Evolutionary conservation across 2,113 vertebrate genomes (phyloP).

Genomic region (Phodopus roborovskii): DNA sequence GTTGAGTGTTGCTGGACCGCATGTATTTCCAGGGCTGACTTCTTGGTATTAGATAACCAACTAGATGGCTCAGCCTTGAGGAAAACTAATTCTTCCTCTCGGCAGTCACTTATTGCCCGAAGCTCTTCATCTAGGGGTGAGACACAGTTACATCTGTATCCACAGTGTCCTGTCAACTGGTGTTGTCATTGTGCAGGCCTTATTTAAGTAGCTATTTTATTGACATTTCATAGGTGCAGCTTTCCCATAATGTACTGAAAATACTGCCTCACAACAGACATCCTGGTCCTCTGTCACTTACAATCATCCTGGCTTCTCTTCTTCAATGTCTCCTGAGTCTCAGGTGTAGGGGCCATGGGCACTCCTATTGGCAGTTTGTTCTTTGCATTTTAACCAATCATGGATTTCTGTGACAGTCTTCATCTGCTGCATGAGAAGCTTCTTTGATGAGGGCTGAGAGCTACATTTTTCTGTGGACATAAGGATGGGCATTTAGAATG

Average conservation of each 20-base stretch:
- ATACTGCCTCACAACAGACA: neutral
- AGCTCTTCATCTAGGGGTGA: neutral
- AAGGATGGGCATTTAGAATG: neutral
- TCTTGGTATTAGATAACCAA: neutral
- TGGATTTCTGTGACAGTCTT: neutral
- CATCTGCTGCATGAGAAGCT: neutral
- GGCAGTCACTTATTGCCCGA: neutral
- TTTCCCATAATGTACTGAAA: neutral
- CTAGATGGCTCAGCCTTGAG: neutral
- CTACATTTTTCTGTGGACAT: neutral
- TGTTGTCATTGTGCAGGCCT: neutral
- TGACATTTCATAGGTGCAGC: neutral
- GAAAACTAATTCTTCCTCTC: neutral
- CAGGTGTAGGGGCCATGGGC: neutral
- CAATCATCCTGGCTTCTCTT: neutral
- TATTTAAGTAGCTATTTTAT: neutral
- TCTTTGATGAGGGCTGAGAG: neutral
- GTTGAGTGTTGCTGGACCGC: neutral
- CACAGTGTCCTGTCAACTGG: neutral
- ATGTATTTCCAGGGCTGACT: neutral
- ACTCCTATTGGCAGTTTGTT: neutral
- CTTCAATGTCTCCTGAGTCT: neutral
- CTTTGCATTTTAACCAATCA: neutral
- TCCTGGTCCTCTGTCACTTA: neutral
- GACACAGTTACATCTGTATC: neutral